Percentiles rank a stretch among this genome's conserved stretches.
Evolutionary conservation across 1,140 invertebrate genomes (phyloP).

Genomic region (Brachionus calyciflorus): DNA sequence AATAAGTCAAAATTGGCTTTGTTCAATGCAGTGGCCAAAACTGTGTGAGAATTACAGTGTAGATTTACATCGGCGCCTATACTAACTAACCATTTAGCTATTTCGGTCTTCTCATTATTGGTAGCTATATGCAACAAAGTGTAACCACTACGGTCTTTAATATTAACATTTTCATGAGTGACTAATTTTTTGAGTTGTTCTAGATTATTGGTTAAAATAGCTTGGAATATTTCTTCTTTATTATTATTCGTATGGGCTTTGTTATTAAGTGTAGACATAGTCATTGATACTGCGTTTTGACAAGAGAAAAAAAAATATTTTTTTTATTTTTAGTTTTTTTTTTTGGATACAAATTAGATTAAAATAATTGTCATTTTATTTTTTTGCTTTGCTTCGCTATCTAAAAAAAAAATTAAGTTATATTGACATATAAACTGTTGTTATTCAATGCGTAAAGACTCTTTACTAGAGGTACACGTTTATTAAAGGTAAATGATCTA

Average conservation of each 20-base stretch:
- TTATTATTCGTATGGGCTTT: slow-evolving; percentile 2
- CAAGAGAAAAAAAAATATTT: not conserved
- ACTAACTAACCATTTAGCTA: slow-evolving; percentile 20
- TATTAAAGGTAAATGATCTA: too few species aligned
- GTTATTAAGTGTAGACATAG: not conserved
- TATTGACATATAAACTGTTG: too few species aligned
- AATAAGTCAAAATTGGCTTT: slow-evolving; percentile 24
- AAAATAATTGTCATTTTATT: not conserved
- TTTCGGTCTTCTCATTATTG: slow-evolving; percentile 27
- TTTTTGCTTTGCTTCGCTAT: too few species aligned
- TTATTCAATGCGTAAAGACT: too few species aligned
- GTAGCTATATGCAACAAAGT: slow-evolving; percentile 20
- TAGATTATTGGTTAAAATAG: slow-evolving; percentile 10
- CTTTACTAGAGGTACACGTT: too few species aligned
- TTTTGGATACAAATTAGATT: not conserved
- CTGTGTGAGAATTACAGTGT: slow-evolving; percentile 34
- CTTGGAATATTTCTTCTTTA: slow-evolving; percentile 43
- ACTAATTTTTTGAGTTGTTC: slow-evolving; percentile 6
- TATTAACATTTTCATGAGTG: slow-evolving; percentile 4
- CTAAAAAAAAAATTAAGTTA: too few species aligned
- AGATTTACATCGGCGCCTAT: slow-evolving; percentile 24
- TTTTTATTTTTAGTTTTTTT: not conserved
- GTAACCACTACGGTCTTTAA: slow-evolving; percentile 42
- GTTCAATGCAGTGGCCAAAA: not conserved
- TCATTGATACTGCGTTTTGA: not conserved